These are phyloP conservation scores for Aptenodytes forsteri DNA, from an alignment of 2,113 vertebrate genomes.

Conservation along the genomic window DNA sequence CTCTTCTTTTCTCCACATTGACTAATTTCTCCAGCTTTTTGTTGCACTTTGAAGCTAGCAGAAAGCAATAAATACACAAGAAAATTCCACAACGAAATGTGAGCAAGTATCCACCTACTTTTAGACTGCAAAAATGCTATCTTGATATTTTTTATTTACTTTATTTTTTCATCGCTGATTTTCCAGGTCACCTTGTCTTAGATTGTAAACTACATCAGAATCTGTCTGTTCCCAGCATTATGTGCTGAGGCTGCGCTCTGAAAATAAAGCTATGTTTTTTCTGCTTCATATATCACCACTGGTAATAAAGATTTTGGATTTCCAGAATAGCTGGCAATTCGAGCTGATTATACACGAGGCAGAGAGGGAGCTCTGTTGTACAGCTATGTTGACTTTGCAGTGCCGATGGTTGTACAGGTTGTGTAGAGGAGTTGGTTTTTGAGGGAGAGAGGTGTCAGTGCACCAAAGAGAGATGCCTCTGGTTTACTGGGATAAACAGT, in stretches of 20 bases:
- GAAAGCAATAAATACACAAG: not conserved
- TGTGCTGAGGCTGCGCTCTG: not conserved
- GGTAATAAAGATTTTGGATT: not conserved
- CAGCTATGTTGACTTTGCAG: not conserved
- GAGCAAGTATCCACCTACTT: not conserved
- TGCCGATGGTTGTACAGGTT: not conserved
- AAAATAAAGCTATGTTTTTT: not conserved
- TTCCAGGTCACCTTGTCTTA: not conserved
- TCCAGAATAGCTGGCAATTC: not conserved
- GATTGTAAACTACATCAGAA: not conserved
- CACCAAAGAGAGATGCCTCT: not conserved
- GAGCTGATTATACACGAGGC: not conserved
- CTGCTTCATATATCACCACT: not conserved
- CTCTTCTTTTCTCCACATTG: not conserved
- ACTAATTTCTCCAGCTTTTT: not conserved
- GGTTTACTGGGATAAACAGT: not conserved
- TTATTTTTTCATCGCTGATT: not conserved
- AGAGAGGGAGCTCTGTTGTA: not conserved
- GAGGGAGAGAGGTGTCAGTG: not conserved
- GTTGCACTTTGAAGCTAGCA: not conserved
- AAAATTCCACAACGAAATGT: not conserved
- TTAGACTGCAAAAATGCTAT: not conserved
- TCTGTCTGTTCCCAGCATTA: not conserved
- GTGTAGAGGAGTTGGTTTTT: not conserved
- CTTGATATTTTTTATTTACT: not conserved